A percentile compares a stretch with the other conserved stretches of the same genome.
Conservation (phyloP, 2,888 invertebrate genomes). For the Tetragnatha montana region DNA sequence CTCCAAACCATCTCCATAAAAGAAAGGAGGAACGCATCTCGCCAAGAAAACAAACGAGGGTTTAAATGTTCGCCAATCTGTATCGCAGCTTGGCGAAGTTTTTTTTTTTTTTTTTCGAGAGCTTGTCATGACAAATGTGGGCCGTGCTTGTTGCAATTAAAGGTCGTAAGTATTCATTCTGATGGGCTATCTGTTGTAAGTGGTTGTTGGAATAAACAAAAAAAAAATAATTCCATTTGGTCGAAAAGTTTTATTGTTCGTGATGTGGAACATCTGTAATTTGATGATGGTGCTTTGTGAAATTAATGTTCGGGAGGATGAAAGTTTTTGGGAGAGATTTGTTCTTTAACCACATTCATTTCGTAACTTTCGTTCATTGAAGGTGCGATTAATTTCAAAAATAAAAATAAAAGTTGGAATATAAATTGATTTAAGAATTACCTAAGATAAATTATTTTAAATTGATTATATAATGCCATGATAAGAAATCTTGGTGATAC, state of each 20-base stretch:
- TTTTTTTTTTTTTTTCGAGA: background rate
- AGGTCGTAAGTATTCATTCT: background rate
- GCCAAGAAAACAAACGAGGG: constrained; percentile 25
- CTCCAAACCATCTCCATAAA: constrained; percentile 14
- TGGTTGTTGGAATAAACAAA: background rate
- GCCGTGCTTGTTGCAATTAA: background rate
- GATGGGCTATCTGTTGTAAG: background rate
- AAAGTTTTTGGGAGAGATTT: too few species aligned
- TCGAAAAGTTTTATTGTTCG: background rate
- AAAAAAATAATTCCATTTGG: background rate
- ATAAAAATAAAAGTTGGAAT: too few species aligned
- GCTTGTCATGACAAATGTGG: background rate
- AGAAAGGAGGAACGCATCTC: background rate
- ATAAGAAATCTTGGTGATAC: too few species aligned
- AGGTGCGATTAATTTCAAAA: too few species aligned
- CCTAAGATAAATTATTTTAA: too few species aligned
- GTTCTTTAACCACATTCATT: too few species aligned
- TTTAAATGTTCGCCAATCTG: constrained; percentile 27
- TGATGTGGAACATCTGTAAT: background rate
- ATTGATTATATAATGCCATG: too few species aligned
- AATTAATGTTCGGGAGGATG: background rate
- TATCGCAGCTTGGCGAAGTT: background rate
- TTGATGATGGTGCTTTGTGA: background rate
- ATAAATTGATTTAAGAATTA: too few species aligned
- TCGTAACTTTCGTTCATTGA: too few species aligned